Evolutionary conservation across 2,113 vertebrate genomes (phyloP).

Genomic region (Daubentonia madagascariensis): DNA sequence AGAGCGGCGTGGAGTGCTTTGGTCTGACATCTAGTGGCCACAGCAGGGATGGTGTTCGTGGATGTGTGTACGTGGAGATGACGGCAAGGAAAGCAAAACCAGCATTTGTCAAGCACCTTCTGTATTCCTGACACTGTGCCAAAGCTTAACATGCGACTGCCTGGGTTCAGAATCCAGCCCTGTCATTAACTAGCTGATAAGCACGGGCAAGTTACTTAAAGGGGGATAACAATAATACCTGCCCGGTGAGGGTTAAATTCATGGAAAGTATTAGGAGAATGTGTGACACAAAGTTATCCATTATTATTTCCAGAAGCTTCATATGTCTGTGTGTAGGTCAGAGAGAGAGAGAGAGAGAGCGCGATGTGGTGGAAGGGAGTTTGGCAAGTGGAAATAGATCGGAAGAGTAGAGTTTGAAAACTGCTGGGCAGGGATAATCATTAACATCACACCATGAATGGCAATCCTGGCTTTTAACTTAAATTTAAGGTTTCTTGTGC

Average conservation of each 20-base stretch:
- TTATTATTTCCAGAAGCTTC: neutral
- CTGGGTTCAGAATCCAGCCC: neutral
- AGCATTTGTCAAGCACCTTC: neutral
- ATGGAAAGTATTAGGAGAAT: neutral
- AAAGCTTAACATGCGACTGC: neutral
- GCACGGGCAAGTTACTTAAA: neutral
- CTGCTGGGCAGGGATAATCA: neutral
- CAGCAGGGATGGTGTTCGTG: fast-evolving
- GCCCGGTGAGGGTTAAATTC: neutral
- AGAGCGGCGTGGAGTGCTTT: neutral
- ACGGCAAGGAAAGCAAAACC: neutral
- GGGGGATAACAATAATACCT: neutral
- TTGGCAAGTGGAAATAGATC: neutral
- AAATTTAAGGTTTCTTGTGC: neutral
- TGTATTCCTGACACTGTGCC: neutral
- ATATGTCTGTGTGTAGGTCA: neutral
- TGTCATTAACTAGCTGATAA: neutral
- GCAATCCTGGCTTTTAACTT: neutral
- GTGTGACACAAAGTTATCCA: neutral
- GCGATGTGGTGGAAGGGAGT: fast-evolving
- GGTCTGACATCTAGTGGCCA: conserved; percentile 32
- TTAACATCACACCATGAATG: neutral
- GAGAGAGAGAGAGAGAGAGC: too few species aligned
- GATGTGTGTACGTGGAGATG: neutral
- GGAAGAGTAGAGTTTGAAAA: neutral